These are phyloP conservation scores for Nomada ruficornis DNA, from an alignment of 2,888 invertebrate species.

Conservation along the genomic window DNA sequence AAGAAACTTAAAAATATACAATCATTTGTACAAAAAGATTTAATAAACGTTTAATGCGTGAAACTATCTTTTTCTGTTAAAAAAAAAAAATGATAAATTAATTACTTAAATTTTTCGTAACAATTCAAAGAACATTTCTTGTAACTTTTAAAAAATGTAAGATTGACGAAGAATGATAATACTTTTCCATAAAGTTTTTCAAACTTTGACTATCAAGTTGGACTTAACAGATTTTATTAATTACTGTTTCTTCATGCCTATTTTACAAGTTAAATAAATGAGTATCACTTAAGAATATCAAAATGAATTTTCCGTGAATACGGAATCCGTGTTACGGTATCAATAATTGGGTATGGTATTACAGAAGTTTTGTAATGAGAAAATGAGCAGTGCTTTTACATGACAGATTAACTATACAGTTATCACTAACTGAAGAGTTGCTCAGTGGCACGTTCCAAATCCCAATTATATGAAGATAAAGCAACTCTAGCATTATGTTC, in stretches of 20 bases:
- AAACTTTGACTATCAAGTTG: constrained; percentile 56
- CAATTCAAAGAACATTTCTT: constrained; percentile 36
- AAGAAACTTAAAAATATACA: constrained; percentile 40
- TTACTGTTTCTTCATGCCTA: constrained; percentile 72
- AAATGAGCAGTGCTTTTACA: constrained; percentile 70
- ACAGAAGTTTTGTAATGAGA: constrained; percentile 69
- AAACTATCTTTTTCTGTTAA: constrained; percentile 32
- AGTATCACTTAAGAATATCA: constrained; percentile 70
- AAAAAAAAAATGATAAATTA: constrained; percentile 44
- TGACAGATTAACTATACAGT: constrained; percentile 74
- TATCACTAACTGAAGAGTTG: constrained; percentile 91
- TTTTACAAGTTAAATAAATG: constrained; percentile 78
- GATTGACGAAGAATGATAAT: constrained; percentile 37
- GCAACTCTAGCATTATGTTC: constrained; percentile 95
- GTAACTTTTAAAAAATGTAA: constrained; percentile 50
- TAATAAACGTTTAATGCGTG: constrained; percentile 45
- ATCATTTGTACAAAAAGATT: constrained; percentile 53
- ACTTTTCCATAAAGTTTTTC: constrained; percentile 43
- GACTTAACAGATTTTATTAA: constrained; percentile 67
- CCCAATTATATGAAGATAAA: constrained; percentile 96
- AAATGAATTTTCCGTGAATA: constrained; percentile 62
- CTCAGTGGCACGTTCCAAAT: constrained; percentile 96
- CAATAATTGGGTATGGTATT: constrained; percentile 65
- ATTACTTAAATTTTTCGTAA: constrained; percentile 39
- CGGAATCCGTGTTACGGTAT: constrained; percentile 72